A percentile compares a stretch with the other conserved stretches of the same genome.
These are phyloP conservation scores for Gallinago undulata DNA, from an alignment of 2,113 vertebrate genomes.

Conservation along the genomic window DNA sequence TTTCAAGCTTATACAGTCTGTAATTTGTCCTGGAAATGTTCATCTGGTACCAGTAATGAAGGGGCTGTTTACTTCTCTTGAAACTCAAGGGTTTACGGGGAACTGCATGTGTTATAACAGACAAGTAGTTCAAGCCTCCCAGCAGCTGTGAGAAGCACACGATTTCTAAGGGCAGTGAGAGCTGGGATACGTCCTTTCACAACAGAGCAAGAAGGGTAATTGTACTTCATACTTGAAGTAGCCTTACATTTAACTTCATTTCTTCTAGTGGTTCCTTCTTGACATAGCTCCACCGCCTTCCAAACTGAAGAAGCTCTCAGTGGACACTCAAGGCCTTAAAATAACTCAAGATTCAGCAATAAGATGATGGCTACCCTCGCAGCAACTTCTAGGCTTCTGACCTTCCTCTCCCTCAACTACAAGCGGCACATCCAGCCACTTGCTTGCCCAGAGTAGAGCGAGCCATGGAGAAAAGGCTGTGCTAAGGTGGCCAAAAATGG, in stretches of 20 bases:
- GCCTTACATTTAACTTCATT: background rate
- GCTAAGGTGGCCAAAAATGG: background rate
- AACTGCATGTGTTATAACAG: background rate
- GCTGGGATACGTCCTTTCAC: background rate
- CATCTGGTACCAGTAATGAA: background rate
- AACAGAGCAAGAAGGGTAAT: background rate
- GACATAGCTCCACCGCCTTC: background rate
- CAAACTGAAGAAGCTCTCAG: background rate
- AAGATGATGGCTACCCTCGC: background rate
- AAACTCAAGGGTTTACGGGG: background rate
- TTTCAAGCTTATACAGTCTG: background rate
- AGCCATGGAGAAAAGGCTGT: background rate
- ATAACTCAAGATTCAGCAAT: background rate
- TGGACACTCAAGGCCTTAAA: background rate
- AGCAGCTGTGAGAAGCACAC: background rate
- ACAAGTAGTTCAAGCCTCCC: background rate
- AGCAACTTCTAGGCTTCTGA: background rate
- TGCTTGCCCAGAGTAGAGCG: background rate
- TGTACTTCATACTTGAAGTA: background rate
- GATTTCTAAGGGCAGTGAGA: background rate
- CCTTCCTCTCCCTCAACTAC: background rate
- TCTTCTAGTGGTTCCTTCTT: constrained; percentile 18
- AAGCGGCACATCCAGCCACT: background rate
- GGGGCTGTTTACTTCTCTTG: background rate
- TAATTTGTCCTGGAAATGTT: background rate